Percentiles rank a stretch among this genome's conserved stretches.
Conservation (phyloP, 2,888 invertebrate genomes). For the Sminthurides aquaticus region DNA sequence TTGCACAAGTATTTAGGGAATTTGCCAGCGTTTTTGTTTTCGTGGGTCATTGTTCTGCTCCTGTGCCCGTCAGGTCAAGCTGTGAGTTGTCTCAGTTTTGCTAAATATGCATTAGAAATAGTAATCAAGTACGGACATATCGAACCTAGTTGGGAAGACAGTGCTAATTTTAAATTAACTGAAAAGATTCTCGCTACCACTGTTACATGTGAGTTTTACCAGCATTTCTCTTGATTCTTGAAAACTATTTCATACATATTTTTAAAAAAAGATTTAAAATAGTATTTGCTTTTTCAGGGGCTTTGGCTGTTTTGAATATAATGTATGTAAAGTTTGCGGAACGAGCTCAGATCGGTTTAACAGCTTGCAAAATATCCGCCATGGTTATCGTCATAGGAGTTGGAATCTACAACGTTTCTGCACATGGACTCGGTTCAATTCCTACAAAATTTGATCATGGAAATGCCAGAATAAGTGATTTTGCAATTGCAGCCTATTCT, state of each 20-base stretch:
- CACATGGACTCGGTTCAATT: slow-evolving; percentile 52
- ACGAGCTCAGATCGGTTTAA: slow-evolving; percentile 89
- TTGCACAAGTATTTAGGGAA: slow-evolving; percentile 54
- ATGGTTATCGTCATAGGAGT: slow-evolving; percentile 83
- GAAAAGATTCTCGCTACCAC: slow-evolving; percentile 17
- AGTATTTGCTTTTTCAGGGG: too few relatives aligned
- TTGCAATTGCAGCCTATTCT: slow-evolving; percentile 89
- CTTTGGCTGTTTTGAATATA: slow-evolving; percentile 88
- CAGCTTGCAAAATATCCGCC: slow-evolving; percentile 84
- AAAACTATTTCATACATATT: not conserved
- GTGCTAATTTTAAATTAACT: slow-evolving; percentile 3
- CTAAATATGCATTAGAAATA: slow-evolving; percentile 77
- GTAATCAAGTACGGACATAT: slow-evolving; percentile 24
- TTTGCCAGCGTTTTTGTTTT: slow-evolving; percentile 83
- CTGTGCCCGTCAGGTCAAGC: slow-evolving; percentile 91
- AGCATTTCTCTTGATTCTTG: not conserved
- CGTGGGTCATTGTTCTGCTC: slow-evolving; percentile 65
- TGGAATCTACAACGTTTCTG: slow-evolving; percentile 77
- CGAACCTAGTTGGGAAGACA: slow-evolving; percentile 17
- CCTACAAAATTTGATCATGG: slow-evolving; percentile 21
- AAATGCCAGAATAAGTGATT: slow-evolving; percentile 57
- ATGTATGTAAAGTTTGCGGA: slow-evolving; percentile 92
- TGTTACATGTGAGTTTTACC: slow-evolving; percentile 14
- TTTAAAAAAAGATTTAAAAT: too few relatives aligned
- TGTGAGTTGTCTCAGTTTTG: slow-evolving; percentile 86